phyloP scores from a whole-genome alignment of 2,888 invertebrate genomes.

The Amaurobius ferox region DNA sequence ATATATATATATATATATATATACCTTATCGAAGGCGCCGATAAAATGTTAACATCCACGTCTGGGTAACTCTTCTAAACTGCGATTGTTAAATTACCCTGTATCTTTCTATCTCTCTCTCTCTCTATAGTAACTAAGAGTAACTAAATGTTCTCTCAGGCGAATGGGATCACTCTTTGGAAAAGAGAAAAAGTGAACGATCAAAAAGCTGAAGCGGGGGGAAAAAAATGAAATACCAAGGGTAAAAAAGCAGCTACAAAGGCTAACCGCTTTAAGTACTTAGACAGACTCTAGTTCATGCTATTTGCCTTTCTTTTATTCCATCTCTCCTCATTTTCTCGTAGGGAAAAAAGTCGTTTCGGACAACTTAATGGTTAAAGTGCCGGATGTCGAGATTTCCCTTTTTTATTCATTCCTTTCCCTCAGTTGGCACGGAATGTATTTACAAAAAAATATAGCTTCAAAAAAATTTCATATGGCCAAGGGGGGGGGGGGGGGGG shows the following conservation, averaged over 20 bases:
- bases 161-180: not conserved
- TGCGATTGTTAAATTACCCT: not conserved
- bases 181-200: not conserved
- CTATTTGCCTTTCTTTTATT: not conserved
- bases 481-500: too few species aligned
- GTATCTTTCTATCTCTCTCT: not conserved
- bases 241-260: not conserved
- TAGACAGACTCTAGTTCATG: not conserved
- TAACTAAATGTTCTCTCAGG: not conserved
- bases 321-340: too few species aligned
- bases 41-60: not conserved
- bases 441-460: too few species aligned
- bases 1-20: too few species aligned
- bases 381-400: too few species aligned
- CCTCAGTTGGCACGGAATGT: too few species aligned
- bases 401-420: too few species aligned
- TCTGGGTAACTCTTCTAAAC: not conserved
- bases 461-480: too few species aligned
- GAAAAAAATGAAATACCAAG: not conserved
- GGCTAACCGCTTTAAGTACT: not conserved
- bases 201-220: not conserved
- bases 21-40: too few species aligned
- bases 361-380: too few species aligned
- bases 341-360: too few species aligned
- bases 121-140: not conserved